A percentile compares a stretch with the other conserved stretches of the same genome.
These are phyloP conservation scores for Sardina pilchardus DNA, from an alignment of 2,113 vertebrate genomes.

Conservation along the genomic window DNA sequence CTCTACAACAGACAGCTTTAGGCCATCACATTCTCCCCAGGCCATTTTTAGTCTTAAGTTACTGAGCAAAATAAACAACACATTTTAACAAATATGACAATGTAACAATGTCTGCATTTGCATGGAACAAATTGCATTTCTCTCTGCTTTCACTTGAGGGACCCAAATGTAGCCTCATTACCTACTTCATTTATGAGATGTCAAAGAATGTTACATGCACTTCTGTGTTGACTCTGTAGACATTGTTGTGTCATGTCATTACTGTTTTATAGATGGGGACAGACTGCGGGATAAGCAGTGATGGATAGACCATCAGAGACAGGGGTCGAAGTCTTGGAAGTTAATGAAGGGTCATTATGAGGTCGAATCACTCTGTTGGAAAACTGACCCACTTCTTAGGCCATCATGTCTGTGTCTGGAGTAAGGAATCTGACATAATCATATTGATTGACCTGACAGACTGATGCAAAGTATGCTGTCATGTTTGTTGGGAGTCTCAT, in stretches of 20 bases:
- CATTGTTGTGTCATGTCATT: constrained; percentile 10
- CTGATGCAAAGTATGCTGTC: constrained; percentile 21
- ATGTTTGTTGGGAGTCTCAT: constrained; percentile 13
- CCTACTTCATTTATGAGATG: not conserved
- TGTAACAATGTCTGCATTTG: not conserved
- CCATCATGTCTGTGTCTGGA: constrained; percentile 3
- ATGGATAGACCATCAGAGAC: constrained; percentile 18
- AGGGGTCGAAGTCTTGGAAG: constrained; percentile 10
- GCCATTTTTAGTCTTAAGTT: not conserved
- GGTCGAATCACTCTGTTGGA: constrained; percentile 21
- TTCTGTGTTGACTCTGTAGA: not conserved
- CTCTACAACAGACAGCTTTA: not conserved
- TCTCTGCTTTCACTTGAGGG: not conserved
- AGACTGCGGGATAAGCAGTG: not conserved
- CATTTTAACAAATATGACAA: not conserved
- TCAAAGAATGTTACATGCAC: not conserved
- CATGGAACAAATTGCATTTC: not conserved
- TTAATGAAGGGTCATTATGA: constrained; percentile 33
- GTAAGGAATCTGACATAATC: constrained; percentile 32
- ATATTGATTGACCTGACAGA: constrained; percentile 44
- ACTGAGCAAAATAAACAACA: not conserved
- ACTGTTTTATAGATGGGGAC: constrained; percentile 14
- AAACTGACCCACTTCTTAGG: constrained; percentile 23
- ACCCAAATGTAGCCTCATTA: not conserved
- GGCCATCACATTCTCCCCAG: not conserved